These are phyloP conservation scores for Orthosia gothica DNA, from an alignment of 2,888 invertebrate genomes.

Conservation along the genomic window DNA sequence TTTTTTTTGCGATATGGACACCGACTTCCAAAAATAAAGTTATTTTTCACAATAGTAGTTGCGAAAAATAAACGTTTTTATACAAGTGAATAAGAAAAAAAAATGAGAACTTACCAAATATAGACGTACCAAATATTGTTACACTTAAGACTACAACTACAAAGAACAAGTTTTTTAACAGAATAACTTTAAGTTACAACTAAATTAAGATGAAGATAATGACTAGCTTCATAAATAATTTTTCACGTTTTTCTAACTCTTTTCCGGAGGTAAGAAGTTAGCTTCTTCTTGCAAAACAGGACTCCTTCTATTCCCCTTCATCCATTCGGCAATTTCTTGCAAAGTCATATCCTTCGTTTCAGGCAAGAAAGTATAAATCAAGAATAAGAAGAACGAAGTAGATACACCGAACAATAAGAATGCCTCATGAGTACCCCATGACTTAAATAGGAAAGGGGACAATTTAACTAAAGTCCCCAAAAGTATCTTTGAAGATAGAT, in stretches of 20 bases:
- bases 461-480: conserved; percentile 68
- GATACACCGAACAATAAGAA: conserved; percentile 70
- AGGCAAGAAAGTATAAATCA: conserved; percentile 69
- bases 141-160: background rate
- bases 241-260: background rate
- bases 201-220: conserved; percentile 1
- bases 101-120: background rate
- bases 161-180: background rate
- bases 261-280: conserved; percentile 33
- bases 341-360: conserved; percentile 69
- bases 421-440: conserved; percentile 66
- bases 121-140: background rate
- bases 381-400: conserved; percentile 55
- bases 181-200: background rate
- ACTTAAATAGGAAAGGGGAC: conserved; percentile 66
- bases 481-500: conserved; percentile 55
- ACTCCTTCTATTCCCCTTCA: conserved; percentile 44
- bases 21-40: no score
- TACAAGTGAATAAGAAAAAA: background rate
- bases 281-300: conserved; percentile 26
- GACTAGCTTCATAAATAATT: conserved; percentile 31
- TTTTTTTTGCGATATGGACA: no score
- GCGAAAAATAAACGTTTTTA: background rate
- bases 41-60: no score
- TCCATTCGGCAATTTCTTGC: conserved; percentile 52